Evolutionary conservation across 2,113 vertebrate species (phyloP).

Genomic region (Corythornis madagascariensis): DNA sequence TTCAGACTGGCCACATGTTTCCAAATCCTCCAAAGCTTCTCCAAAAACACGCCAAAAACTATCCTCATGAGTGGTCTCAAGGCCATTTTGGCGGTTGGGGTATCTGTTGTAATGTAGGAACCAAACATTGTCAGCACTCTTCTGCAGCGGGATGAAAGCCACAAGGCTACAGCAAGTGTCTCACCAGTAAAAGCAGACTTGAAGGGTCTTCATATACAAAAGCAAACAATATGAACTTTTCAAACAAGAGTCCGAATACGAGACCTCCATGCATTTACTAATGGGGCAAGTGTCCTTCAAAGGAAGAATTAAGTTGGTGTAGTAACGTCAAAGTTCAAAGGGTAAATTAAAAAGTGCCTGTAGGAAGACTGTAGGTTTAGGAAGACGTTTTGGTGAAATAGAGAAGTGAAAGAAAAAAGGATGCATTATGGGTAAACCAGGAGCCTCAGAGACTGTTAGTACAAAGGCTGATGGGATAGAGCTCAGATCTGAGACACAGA

Average conservation of each 20-base stretch:
- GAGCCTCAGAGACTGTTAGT: constrained; percentile 88
- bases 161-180: constrained; percentile 72
- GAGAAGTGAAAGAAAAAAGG: constrained; percentile 82
- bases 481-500: constrained; percentile 89
- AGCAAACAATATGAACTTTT: constrained; percentile 74
- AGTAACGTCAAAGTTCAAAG: constrained; percentile 72
- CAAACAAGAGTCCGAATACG: constrained; percentile 71
- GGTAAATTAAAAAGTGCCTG: constrained; percentile 77
- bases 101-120: constrained; percentile 95
- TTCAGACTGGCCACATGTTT: constrained; percentile 97
- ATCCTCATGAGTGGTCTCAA: constrained; percentile 86
- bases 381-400: constrained; percentile 80
- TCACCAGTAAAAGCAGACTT: constrained; percentile 74
- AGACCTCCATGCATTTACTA: constrained; percentile 78
- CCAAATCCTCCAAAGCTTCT: constrained; percentile 95
- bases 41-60: constrained; percentile 91
- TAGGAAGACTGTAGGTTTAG: constrained; percentile 80
- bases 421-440: constrained; percentile 83
- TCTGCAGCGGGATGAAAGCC: constrained; percentile 63
- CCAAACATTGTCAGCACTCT: constrained; percentile 82
- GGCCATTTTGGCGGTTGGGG: constrained; percentile 86
- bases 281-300: constrained; percentile 69
- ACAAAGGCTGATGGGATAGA: constrained; percentile 88
- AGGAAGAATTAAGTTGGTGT: constrained; percentile 70
- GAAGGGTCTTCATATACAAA: constrained; percentile 77